Evolutionary conservation across 2,113 vertebrate species (phyloP), one percentile per base, ranked within the genome.

Genomic region (Colaptes auratus): DNA sequence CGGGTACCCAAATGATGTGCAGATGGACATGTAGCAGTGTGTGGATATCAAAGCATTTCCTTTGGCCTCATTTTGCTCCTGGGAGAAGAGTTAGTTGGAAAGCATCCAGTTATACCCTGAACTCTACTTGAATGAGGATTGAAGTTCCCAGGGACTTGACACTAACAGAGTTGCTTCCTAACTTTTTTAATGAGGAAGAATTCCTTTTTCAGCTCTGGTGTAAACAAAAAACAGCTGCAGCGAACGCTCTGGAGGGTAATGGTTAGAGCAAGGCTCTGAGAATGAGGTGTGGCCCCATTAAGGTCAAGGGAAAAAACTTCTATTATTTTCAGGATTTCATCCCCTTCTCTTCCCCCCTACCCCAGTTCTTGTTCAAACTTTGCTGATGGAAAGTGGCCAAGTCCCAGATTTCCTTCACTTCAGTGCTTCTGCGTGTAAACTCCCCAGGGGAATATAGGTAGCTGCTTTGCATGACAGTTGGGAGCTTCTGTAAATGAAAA

Each of bases 151-250:
- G 89, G 76, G 89, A 48, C 56, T 61, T 94, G 86, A 95, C 83
- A 82, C 77, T 88, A 82, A 86, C 8, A 0, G 83, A 86, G 58
- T 86, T 91, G 76, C 89, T 86, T 95, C 95, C 69, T 95, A 92
- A 94, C 82, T 39, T 82, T 85, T 88, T 95, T 95, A 96, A 95
- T 89, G 82, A 96, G 93, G 82, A 91, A 91, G 89, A 94, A 91
- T 91, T 96, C 89, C 85, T 89, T 90, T 85, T 93, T 69, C 80
- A 81, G 53, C 65, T 84, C 89, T 81, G 76, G 19, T 82, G 85
- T 95, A 91, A 86, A 93, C 65, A 94, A 86, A 71, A 92, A 89
- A 11, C 82, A 95, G 85, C 93, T 95, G 93, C 87, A 86, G 78
- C 2, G 3, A 83, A 42, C 0, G 14, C 76, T 88, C 33, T 74